These are phyloP conservation scores for Platyscapa corneri DNA, from an alignment of 1,140 invertebrate species.

Conservation along the genomic window DNA sequence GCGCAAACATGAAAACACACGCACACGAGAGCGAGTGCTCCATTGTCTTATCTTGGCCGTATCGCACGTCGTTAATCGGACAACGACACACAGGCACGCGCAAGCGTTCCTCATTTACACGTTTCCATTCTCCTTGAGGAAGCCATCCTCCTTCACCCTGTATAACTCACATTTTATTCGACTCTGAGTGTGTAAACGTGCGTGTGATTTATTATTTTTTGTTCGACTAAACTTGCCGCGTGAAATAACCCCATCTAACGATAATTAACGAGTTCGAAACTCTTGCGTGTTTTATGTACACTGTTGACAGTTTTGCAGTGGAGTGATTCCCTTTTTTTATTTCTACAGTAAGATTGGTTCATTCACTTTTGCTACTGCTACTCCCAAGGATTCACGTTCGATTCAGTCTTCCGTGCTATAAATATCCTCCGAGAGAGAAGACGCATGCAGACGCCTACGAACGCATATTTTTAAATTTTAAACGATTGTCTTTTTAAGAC, in stretches of 20 bases:
- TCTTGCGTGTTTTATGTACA: slow-evolving; percentile 7
- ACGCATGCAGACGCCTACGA: slow-evolving; percentile 6
- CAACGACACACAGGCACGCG: slow-evolving; percentile 32
- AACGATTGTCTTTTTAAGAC: slow-evolving; percentile 1
- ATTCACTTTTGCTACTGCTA: slow-evolving; percentile 30
- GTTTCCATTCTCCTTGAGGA: slow-evolving; percentile 19
- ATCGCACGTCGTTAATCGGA: slow-evolving; percentile 46
- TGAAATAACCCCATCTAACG: slow-evolving; percentile 26
- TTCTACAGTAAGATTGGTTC: slow-evolving; percentile 16
- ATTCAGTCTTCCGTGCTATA: slow-evolving; percentile 49
- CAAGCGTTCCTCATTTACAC: not conserved
- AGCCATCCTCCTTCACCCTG: not conserved
- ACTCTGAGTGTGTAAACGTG: not conserved
- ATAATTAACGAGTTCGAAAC: slow-evolving; percentile 27
- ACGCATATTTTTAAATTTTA: slow-evolving; percentile 45
- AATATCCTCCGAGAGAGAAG: slow-evolving; percentile 22
- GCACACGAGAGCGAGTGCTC: slow-evolving; percentile 17
- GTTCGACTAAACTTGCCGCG: slow-evolving; percentile 26
- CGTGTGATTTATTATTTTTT: slow-evolving; percentile 9
- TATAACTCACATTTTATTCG: not conserved
- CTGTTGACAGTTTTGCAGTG: slow-evolving; percentile 15
- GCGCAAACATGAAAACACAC: not conserved
- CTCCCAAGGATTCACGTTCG: slow-evolving; percentile 43
- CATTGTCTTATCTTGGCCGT: slow-evolving; percentile 44
- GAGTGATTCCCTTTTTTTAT: not conserved